These are phyloP conservation scores for Argya squamiceps DNA, from an alignment of 2,797 vertebrate genomes.

Conservation along the genomic window DNA sequence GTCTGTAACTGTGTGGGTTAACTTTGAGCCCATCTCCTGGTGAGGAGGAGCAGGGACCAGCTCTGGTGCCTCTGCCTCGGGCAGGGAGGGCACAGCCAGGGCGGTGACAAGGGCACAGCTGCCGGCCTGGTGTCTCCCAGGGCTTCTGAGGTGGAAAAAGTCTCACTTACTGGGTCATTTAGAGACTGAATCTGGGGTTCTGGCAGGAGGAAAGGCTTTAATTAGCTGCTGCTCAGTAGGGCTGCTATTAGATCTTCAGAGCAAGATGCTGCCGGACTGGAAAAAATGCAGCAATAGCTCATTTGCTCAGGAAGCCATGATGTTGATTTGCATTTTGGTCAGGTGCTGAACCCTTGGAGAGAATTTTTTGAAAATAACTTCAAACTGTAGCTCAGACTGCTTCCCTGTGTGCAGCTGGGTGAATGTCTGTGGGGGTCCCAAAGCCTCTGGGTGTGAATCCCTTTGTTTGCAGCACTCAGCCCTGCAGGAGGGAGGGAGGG, in stretches of 20 bases:
- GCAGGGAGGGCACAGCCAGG: fast-evolving
- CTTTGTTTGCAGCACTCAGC: neutral
- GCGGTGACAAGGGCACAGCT: neutral
- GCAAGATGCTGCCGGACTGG: constrained; percentile 47
- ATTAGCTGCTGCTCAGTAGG: constrained; percentile 48
- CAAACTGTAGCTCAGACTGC: neutral
- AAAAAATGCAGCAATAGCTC: constrained; percentile 41
- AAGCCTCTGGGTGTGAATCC: neutral
- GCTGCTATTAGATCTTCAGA: constrained; percentile 50
- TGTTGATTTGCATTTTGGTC: constrained; percentile 42
- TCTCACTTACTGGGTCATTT: constrained; percentile 33
- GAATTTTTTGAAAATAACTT: constrained; percentile 5
- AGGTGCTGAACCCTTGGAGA: neutral
- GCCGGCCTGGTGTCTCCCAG: neutral
- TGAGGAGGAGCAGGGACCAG: neutral
- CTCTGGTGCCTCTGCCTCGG: fast-evolving
- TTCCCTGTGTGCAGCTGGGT: neutral
- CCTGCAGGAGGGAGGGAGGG: neutral
- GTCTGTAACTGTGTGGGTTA: neutral
- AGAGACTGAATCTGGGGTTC: constrained; percentile 5
- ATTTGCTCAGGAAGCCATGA: constrained; percentile 37
- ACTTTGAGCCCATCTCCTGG: fast-evolving
- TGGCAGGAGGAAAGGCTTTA: constrained; percentile 55
- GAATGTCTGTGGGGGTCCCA: neutral
- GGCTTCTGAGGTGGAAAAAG: neutral